Base-by-base conservation (phyloP, 2,113 vertebrate species). In the Dryoscopus gambensis region DNA sequence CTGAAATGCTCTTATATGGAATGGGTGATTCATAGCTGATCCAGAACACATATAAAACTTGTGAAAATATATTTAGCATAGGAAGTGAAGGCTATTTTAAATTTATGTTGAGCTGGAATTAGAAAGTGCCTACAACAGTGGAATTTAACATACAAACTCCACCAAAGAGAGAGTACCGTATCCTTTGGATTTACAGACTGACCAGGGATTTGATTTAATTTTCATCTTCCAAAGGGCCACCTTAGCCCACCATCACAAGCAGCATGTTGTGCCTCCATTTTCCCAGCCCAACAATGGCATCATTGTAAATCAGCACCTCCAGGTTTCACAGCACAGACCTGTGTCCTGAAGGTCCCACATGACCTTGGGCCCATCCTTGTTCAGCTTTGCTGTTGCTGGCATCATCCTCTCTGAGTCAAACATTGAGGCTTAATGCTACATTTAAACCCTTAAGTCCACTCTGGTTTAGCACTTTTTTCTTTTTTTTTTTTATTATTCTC, bases 91-190 rank as follows among this genome's bases (percentile, higher is more conserved):
- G 46, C 37, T 92, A 49, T 95, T 94, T 93, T 86, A 47, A 89
- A 88, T 96, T 89, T 94, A 89, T 84, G 64, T 83, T 50, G 33
- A 92, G 49, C 27, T 90, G 76, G 53, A 92, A 88, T 88, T 91
- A 88, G 87, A 83, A 91, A 73, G 52, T 80, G 39, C 55, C 74
- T 74, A 52, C 55, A 85, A 86, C 59, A 83, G 39, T 44, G 59
- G 39, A 90, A 91, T n/a, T 88, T 88, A 65, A 84, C 47, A 76
- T 44, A 69, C 33, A 85, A 77, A 68, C 27, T 60, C 15, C 15
- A 27, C 40, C 0, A 0, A 94, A 90, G 69, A 64, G n/a, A 57
- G 42, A 16, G 6, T 19, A 21, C 31, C 4, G 0, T 59, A 74
- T 40, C 39, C 42, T 74, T 59, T 44, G 42, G 33, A 59, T 86